phyloP scores from a whole-genome alignment of 2,797 vertebrate genomes.

The Tapirus indicus region DNA sequence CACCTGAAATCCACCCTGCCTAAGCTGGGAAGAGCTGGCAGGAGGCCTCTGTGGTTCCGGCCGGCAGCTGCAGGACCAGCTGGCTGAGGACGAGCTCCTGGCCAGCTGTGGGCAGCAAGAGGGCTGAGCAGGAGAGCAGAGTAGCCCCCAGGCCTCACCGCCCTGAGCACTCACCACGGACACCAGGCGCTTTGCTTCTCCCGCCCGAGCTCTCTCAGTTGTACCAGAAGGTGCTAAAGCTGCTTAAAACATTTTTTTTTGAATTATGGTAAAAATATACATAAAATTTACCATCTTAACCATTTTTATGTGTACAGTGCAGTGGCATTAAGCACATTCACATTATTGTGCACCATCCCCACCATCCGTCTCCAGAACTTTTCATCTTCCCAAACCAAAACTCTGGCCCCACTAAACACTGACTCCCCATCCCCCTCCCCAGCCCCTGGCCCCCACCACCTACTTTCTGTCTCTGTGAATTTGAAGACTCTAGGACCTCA shows the following conservation, averaged over 20 bases:
- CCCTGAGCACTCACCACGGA: background rate
- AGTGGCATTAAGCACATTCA: too few species aligned
- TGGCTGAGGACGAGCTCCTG: background rate
- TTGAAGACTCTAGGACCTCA: background rate
- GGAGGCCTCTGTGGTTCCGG: background rate
- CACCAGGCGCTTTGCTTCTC: rapidly evolving
- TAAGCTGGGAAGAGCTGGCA: background rate
- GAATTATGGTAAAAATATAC: background rate
- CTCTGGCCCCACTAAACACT: too few species aligned
- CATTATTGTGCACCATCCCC: rapidly evolving
- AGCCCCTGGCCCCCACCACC: rapidly evolving
- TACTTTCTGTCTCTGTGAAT: background rate
- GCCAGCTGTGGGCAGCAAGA: rapidly evolving
- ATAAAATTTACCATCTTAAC: background rate
- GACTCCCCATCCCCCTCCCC: rapidly evolving
- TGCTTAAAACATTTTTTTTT: rapidly evolving
- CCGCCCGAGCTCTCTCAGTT: background rate
- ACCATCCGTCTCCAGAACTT: background rate
- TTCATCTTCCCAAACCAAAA: background rate
- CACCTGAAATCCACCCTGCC: background rate
- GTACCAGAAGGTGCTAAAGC: background rate
- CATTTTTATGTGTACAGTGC: too few species aligned
- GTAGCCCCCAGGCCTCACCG: background rate
- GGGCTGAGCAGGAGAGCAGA: background rate
- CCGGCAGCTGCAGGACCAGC: background rate